A percentile compares a stretch with the other conserved stretches of the same genome.
phyloP scores from a whole-genome alignment of 2,113 vertebrate genomes.

The Siniperca chuatsi region DNA sequence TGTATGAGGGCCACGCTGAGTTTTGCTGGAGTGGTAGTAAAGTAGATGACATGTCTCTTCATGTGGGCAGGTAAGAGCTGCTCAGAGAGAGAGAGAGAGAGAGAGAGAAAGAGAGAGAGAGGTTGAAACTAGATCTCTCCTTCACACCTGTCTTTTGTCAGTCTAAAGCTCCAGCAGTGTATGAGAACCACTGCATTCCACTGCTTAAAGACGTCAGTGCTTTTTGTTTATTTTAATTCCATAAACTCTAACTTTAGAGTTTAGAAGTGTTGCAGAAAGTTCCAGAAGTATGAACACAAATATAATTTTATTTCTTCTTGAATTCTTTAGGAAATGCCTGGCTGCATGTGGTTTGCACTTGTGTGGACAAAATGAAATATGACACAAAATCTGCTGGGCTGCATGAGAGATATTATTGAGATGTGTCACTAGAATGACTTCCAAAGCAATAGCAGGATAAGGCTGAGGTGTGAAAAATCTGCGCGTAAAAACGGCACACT shows the following conservation, averaged over 20 bases:
- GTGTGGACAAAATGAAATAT: not conserved
- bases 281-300: not conserved
- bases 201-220: not conserved
- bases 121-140: constrained; percentile 61
- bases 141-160: constrained; percentile 73
- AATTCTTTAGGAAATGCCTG: constrained; percentile 3
- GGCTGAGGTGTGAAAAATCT: constrained; percentile 1
- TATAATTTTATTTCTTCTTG: constrained; percentile 13
- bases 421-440: not conserved
- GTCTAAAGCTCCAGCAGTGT: constrained; percentile 40
- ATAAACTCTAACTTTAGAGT: not conserved
- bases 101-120: constrained; percentile 27
- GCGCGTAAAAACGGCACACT: constrained; percentile 39
- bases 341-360: constrained; percentile 6
- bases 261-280: not conserved
- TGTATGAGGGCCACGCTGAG: constrained; percentile 29
- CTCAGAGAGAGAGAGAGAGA: constrained; percentile 45
- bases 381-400: not conserved
- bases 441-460: not conserved
- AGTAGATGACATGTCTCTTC: constrained; percentile 82
- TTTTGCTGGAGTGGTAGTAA: constrained; percentile 40
- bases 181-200: constrained; percentile 50
- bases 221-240: not conserved
- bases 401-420: not conserved
- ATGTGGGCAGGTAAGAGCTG: constrained; percentile 77